Base-by-base conservation (phyloP, 2,888 invertebrate species). In the Hydriomena furcata region DNA sequence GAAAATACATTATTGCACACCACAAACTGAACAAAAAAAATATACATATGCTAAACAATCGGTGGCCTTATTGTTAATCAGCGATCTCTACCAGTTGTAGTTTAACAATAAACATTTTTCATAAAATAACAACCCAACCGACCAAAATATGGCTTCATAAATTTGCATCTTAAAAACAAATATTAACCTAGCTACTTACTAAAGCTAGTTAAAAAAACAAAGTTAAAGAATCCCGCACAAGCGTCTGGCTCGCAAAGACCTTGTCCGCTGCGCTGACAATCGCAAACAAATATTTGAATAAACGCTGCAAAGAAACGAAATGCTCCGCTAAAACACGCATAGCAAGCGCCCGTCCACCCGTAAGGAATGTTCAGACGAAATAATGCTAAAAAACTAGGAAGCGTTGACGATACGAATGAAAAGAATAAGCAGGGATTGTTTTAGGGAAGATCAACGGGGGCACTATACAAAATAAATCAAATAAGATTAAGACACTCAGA, bases 271-370 rank as follows among this genome's bases (percentile, higher is more conserved):
- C 65, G 58, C 62, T 61, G 66, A 68, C 68, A 66, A 57, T 70
- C 66, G 72, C 71, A 74, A 81, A 63, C 60, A 66, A 71, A 64
- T 64, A 68, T 65, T 65, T 63, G 67, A 78, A 77, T 70, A 76
- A 78, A 73, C 68, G 55, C 52, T 65, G 61, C 52, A 63, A 68
- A 71, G 66, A 69, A 72, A 71, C 63, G 71, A 81, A 69, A 68
- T 70, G 68, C 67, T 71, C 62, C 79, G 81, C 77, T 84, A 82
- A 79, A 83, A 82, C 78, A 83, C 85, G 88, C 89, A 79, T 83
- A 71, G 75, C 77, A 76, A 79, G 72, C 74, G 72, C 67, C 59
- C 74, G 76, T 63, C 71, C 81, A 76, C 50, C 79, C 79, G 80
- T 73, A 71, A 82, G 72, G 76, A 76, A 80, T 79, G 65, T 63